Conservation (phyloP, 2,113 vertebrate species). For the Tragelaphus strepsiceros region DNA sequence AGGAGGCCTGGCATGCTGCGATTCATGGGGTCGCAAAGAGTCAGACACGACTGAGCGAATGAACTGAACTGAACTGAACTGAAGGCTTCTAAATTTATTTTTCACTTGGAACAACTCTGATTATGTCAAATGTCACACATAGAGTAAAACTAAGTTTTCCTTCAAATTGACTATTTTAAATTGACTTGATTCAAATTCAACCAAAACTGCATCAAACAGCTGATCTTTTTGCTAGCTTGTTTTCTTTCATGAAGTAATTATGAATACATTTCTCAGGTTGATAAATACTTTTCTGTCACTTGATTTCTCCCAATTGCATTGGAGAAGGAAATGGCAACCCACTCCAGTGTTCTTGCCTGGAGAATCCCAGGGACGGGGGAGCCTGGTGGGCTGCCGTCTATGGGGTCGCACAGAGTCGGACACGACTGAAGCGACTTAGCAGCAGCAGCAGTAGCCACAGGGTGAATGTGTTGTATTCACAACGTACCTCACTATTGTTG, state of each 20-base stretch:
- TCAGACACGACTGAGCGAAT: no score
- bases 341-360: no score
- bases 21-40: no score
- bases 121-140: background rate
- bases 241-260: background rate
- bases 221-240: background rate
- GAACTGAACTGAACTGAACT: background rate
- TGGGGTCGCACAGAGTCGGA: no score
- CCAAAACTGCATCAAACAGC: background rate
- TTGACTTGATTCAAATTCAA: background rate
- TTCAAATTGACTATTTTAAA: background rate
- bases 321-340: no score
- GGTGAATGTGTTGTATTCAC: fast-evolving
- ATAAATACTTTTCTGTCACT: background rate
- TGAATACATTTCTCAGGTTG: fast-evolving
- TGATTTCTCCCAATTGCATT: background rate
- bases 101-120: background rate
- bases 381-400: no score
- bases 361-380: no score
- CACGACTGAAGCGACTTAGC: no score
- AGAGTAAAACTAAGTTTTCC: background rate
- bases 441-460: no score
- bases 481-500: fast-evolving
- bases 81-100: background rate
- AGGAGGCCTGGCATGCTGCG: no score